Conservation (phyloP, 2,797 vertebrate genomes). For the Rhinichthys osculus region DNA sequence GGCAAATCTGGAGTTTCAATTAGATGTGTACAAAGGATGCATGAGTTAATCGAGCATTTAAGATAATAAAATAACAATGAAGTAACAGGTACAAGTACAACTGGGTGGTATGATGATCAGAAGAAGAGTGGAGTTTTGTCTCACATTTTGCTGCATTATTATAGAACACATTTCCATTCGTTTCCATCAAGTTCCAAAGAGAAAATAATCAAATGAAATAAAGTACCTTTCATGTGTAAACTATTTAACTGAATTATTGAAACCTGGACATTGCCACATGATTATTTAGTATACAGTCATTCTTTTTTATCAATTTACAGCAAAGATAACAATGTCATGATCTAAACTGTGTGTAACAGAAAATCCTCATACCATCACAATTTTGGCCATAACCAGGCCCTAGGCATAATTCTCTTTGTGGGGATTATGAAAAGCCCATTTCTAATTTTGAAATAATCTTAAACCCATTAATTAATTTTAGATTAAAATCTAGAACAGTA, state of each 20-base stretch:
- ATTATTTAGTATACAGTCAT: neutral
- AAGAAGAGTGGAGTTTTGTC: neutral
- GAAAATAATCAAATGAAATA: neutral
- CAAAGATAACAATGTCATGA: neutral
- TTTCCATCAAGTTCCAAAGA: neutral
- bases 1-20: neutral
- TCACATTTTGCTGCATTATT: neutral
- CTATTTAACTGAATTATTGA: neutral
- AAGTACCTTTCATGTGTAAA: neutral
- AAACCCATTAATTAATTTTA: conserved; percentile 4
- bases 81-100: neutral
- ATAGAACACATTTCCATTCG: neutral
- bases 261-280: neutral
- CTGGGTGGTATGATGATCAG: neutral
- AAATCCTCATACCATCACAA: neutral
- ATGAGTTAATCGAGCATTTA: neutral
- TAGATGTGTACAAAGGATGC: neutral
- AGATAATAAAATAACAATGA: neutral
- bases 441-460: conserved; percentile 22
- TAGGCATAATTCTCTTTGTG: neutral
- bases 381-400: neutral
- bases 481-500: conserved; percentile 25
- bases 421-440: neutral
- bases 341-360: neutral
- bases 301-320: neutral